Base-by-base conservation (phyloP, 2,797 vertebrate genomes). In the Platyrinchus mystaceus region DNA sequence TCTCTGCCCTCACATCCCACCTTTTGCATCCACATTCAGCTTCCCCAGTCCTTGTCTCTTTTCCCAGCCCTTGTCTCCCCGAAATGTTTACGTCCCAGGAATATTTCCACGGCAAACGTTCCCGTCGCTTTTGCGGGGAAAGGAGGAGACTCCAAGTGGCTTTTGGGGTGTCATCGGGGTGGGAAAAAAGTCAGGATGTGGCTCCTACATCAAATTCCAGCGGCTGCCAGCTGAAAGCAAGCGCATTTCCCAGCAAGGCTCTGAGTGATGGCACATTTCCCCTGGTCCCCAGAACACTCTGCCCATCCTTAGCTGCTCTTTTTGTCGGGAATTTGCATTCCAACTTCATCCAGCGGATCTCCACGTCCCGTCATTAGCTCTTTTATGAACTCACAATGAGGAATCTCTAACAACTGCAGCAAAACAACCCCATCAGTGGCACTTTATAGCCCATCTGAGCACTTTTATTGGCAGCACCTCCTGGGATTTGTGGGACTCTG, bases 391-490 rank as follows among this genome's bases (percentile, higher is more conserved):
- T 87, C 34, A 58, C 81, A 86, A 70, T 60, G 67, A 66, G 87
- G 85, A 90, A 90, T 44, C 8, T 44, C 15, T 52, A 90, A 93
- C 50, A 95, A 95, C 84, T 86, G 93, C 68, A 77, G 53, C 58
- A 87, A 92, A 92, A 91, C 71, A 87, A 91, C 74, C 89, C 96
- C 95, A 93, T 80, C 13, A 47, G 84, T 87, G 94, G 87, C 81
- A 49, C 84, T 94, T 82, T 66, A 88, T 53, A 34, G 4, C 58
- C 71, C 55, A 58, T 46, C 71, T 46, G 89, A 95, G 36, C 46
- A 67, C 41, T 90, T 93, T 87, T 78, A 64, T 68, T 82, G 81
- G 78, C 55, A 91, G 73, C 32, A 27, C 84, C 94, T 92, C 84
- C 73, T 86, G n/a, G 77, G 52, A 77, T 89, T 70, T 67, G 62